phyloP scores from a whole-genome alignment of 2,888 invertebrate genomes.

The Leptura quadrifasciata region DNA sequence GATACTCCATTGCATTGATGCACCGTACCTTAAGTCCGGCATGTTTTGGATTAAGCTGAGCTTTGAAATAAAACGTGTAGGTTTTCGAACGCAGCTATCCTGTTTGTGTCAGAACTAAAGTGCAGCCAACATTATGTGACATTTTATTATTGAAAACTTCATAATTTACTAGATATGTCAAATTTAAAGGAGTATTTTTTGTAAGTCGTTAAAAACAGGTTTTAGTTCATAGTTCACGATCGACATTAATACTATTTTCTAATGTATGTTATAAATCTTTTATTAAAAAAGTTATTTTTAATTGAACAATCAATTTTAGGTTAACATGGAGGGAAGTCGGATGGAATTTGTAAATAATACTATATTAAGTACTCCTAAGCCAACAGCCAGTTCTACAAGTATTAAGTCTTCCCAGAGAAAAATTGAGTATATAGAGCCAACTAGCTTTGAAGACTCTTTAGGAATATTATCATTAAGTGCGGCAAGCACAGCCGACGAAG shows the following conservation, averaged over 20 bases:
- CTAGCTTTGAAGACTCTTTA: constrained; percentile 51
- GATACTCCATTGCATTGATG: too few relatives aligned
- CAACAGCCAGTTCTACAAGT: constrained; percentile 73
- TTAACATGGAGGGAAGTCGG: constrained; percentile 32
- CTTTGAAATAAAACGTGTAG: too few relatives aligned
- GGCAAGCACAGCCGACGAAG: constrained; percentile 28
- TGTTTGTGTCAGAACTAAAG: too few relatives aligned
- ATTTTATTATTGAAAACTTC: neutral
- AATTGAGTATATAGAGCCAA: constrained; percentile 3
- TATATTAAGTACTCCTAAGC: constrained; percentile 68
- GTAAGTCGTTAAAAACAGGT: neutral
- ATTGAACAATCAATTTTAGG: neutral
- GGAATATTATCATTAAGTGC: constrained; percentile 49
- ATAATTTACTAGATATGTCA: constrained; percentile 19
- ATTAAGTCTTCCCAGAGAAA: constrained; percentile 60
- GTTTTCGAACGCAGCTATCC: too few relatives aligned
- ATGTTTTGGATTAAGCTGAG: too few relatives aligned
- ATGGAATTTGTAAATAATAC: constrained; percentile 47
- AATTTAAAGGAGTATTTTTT: constrained; percentile 2
- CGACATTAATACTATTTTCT: neutral
- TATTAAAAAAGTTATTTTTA: neutral
- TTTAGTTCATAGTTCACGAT: neutral
- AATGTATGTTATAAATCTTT: neutral
- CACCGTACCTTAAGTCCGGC: too few relatives aligned
- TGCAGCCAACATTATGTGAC: neutral